phyloP scores from a whole-genome alignment of 2,797 vertebrate genomes.

The Threskiornis aethiopicus region DNA sequence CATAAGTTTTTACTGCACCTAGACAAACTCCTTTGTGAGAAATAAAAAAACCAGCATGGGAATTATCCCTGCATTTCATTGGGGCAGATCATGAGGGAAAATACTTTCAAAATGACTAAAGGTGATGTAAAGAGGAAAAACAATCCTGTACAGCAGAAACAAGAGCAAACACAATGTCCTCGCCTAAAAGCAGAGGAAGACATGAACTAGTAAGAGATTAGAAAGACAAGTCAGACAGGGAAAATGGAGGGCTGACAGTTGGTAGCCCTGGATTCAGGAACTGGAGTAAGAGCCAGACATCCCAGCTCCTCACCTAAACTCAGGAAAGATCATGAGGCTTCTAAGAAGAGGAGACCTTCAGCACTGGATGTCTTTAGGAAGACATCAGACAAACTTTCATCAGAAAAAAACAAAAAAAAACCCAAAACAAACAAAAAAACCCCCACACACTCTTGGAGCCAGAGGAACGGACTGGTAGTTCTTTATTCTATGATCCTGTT shows the following conservation, averaged over 20 bases:
- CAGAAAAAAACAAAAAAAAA: neutral
- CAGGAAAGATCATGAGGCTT: neutral
- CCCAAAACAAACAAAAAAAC: neutral
- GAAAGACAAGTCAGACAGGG: neutral
- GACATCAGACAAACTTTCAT: neutral
- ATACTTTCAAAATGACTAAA: neutral
- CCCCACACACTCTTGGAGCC: neutral
- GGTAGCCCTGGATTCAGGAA: neutral
- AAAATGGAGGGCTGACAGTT: neutral
- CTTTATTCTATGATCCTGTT: neutral
- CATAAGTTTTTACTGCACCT: neutral
- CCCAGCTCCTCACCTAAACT: neutral
- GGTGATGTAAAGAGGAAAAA: neutral
- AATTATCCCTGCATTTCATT: neutral
- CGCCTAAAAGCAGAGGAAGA: neutral
- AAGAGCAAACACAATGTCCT: neutral
- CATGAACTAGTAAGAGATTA: fast-evolving
- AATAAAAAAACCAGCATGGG: neutral
- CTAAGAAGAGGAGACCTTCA: neutral
- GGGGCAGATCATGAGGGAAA: neutral
- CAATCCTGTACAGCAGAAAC: neutral
- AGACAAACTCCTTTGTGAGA: neutral
- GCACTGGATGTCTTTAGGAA: neutral
- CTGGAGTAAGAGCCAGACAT: neutral
- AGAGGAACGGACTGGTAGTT: neutral